Conservation (phyloP, 2,797 vertebrate species). For the Sebastes nivosus region DNA sequence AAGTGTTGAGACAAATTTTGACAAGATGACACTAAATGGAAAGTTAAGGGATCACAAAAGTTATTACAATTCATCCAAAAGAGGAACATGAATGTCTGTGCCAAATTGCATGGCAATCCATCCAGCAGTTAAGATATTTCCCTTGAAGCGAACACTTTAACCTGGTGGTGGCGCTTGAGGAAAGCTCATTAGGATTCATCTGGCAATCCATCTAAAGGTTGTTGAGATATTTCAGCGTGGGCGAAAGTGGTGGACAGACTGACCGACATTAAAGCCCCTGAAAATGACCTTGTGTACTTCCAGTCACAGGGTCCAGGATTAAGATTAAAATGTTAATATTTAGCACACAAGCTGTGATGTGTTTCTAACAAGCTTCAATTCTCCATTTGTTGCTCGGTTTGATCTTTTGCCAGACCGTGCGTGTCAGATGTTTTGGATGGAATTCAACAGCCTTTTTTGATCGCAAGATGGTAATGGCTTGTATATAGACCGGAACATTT, state of each 20-base stretch:
- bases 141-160: neutral
- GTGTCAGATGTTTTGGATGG: conserved; percentile 39
- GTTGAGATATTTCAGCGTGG: neutral
- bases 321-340: conserved; percentile 23
- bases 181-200: neutral
- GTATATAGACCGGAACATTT: neutral
- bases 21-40: neutral
- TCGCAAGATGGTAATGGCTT: conserved; percentile 25
- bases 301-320: neutral
- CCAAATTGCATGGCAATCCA: neutral
- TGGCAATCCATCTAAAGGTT: neutral
- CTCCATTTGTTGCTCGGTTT: conserved; percentile 33
- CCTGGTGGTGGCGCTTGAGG: neutral
- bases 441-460: conserved; percentile 51
- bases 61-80: neutral
- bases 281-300: neutral
- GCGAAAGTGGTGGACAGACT: neutral
- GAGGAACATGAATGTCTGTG: neutral
- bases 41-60: neutral
- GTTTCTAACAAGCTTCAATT: conserved; percentile 20
- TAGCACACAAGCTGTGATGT: neutral
- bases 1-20: neutral
- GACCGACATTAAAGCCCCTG: neutral
- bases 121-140: neutral
- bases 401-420: conserved; percentile 45